Percentiles rank a stretch among this genome's conserved stretches.
Conservation (phyloP, 1,140 invertebrate genomes). For the Lordiphosa stackelbergi region DNA sequence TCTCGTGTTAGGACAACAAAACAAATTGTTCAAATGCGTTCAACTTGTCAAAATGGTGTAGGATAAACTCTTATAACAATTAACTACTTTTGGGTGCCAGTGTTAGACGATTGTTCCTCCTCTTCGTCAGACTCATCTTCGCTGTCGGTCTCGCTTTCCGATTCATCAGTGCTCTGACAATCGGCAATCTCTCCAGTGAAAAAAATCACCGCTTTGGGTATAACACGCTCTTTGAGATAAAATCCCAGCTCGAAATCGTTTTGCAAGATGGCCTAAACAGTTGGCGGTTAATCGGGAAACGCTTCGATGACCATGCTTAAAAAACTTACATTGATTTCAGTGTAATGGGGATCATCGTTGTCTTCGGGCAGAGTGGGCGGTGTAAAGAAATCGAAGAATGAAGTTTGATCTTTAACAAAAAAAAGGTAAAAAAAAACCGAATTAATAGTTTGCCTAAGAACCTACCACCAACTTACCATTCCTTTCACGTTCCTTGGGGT, state of each 20-base stretch:
- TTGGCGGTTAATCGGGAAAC: background rate
- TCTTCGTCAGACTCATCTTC: constrained; percentile 79
- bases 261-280: constrained; percentile 77
- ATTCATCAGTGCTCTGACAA: constrained; percentile 75
- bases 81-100: too few relatives aligned
- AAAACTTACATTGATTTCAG: constrained; percentile 63
- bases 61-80: too few relatives aligned
- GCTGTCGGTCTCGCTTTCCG: constrained; percentile 82
- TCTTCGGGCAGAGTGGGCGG: constrained; percentile 81
- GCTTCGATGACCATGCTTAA: background rate
- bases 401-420: constrained; percentile 22
- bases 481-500: constrained; percentile 90
- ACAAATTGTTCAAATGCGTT: constrained; percentile 27
- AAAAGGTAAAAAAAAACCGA: too few relatives aligned
- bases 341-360: constrained; percentile 45
- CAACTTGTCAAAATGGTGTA: background rate
- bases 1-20: too few relatives aligned
- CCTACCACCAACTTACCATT: constrained; percentile 84
- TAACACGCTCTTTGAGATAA: constrained; percentile 90
- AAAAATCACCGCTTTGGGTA: constrained; percentile 91
- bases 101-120: constrained; percentile 45
- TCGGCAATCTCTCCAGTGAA: constrained; percentile 87
- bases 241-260: constrained; percentile 95
- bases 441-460: background rate
- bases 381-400: constrained; percentile 96